Conservation (phyloP, 2,888 invertebrate genomes). For the Pomacea canaliculata region DNA sequence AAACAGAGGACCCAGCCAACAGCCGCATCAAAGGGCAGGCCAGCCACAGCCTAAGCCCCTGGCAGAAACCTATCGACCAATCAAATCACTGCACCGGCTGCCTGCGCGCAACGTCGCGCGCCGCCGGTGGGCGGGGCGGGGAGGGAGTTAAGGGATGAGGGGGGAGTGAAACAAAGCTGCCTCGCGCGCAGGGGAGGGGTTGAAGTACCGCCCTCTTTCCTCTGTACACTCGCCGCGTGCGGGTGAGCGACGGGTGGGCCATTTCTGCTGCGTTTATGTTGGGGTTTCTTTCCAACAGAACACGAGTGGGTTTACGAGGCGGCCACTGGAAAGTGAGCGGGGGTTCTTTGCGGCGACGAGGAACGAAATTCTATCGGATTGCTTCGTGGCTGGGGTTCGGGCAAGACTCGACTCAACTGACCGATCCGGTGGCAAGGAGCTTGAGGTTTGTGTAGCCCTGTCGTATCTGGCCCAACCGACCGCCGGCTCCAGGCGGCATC, state of each 20-base stretch:
- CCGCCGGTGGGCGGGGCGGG: neutral
- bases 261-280: constrained; percentile 21
- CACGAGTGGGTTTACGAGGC: neutral
- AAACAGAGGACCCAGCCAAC: too few species aligned
- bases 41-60: neutral
- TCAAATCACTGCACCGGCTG: neutral
- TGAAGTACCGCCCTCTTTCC: constrained; percentile 19
- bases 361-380: constrained; percentile 22
- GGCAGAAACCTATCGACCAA: constrained; percentile 7
- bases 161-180: constrained; percentile 19
- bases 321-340: neutral
- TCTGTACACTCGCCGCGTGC: neutral
- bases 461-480: neutral
- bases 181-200: constrained; percentile 8
- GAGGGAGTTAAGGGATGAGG: constrained; percentile 2
- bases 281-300: constrained; percentile 23
- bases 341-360: neutral
- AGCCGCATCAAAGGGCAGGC: too few species aligned
- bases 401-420: constrained; percentile 2
- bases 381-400: constrained; percentile 1
- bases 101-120: neutral
- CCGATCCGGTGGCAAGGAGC: neutral
- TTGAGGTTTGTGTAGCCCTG: neutral
- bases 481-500: neutral
- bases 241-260: constrained; percentile 2